A percentile compares a stretch with the other conserved stretches of the same genome.
Conservation (phyloP, 2,113 vertebrate genomes). For the Bos javanicus region DNA sequence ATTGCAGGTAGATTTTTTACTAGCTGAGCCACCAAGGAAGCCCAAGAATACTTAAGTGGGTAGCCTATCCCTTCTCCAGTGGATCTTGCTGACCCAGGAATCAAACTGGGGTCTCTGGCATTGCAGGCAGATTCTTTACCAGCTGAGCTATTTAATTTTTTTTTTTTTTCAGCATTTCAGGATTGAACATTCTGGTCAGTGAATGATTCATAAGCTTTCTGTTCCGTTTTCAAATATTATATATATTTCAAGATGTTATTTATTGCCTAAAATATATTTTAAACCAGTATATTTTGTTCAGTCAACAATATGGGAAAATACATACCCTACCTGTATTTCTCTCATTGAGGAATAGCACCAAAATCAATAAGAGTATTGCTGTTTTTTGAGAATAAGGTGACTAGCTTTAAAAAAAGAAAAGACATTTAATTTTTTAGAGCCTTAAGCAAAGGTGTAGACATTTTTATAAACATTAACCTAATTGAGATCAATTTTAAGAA, state of each 20-base stretch:
- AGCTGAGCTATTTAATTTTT: neutral
- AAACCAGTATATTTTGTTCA: neutral
- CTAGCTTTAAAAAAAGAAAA: neutral
- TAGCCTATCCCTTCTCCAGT: neutral
- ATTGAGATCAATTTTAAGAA: conserved; percentile 2
- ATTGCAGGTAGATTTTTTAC: neutral
- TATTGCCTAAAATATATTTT: neutral
- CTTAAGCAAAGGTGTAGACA: conserved; percentile 2
- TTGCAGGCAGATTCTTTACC: neutral
- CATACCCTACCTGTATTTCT: neutral
- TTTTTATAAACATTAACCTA: conserved; percentile 23
- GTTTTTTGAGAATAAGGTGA: neutral
- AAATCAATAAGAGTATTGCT: neutral
- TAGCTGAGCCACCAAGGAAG: neutral
- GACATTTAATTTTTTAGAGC: neutral
- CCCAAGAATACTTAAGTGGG: neutral
- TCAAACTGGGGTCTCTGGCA: neutral
- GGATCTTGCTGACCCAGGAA: neutral
- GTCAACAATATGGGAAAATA: neutral
- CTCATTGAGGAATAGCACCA: conserved; percentile 11
- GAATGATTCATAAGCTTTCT: neutral
- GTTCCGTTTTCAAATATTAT: neutral
- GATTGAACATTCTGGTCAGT: conserved; percentile 38
- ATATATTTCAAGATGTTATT: neutral
- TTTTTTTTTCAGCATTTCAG: neutral